Evolutionary conservation across 2,888 invertebrate species (phyloP).

Genomic region (Entomobrya proxima): DNA sequence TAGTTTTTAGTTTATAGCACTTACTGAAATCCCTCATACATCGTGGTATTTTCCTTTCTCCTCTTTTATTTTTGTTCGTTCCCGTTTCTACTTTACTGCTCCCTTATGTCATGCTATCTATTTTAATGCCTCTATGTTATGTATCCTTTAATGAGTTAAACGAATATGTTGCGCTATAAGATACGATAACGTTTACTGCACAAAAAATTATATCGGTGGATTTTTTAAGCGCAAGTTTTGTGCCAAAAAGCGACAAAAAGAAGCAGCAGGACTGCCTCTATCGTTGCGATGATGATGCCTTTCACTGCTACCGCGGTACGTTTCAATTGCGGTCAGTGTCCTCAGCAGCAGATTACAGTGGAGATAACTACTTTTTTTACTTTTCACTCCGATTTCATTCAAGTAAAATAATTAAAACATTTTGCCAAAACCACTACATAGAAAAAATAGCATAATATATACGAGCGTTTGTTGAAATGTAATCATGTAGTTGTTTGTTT

Average conservation of each 20-base stretch:
- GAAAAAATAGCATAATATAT: too few species aligned
- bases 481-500: too few species aligned
- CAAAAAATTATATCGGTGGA: constrained; percentile 23
- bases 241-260: constrained; percentile 1
- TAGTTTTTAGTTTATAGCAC: constrained; percentile 60
- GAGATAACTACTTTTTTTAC: not conserved
- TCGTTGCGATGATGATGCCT: not conserved
- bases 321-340: constrained; percentile 3
- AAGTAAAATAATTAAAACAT: not conserved
- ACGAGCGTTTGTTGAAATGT: too few species aligned
- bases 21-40: constrained; percentile 54
- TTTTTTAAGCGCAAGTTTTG: constrained; percentile 17
- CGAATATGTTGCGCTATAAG: constrained; percentile 26
- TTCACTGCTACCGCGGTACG: not conserved
- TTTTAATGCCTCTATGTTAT: constrained; percentile 37
- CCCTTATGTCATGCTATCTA: constrained; percentile 57
- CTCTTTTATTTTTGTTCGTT: constrained; percentile 17
- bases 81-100: constrained; percentile 22
- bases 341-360: too few species aligned
- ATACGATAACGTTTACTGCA: not conserved
- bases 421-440: too few species aligned
- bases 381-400: not conserved
- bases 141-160: constrained; percentile 37
- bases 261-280: not conserved
- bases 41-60: constrained; percentile 17